These are phyloP conservation scores for Lutjanus campechanus DNA, from an alignment of 2,797 vertebrate genomes.

Conservation along the genomic window DNA sequence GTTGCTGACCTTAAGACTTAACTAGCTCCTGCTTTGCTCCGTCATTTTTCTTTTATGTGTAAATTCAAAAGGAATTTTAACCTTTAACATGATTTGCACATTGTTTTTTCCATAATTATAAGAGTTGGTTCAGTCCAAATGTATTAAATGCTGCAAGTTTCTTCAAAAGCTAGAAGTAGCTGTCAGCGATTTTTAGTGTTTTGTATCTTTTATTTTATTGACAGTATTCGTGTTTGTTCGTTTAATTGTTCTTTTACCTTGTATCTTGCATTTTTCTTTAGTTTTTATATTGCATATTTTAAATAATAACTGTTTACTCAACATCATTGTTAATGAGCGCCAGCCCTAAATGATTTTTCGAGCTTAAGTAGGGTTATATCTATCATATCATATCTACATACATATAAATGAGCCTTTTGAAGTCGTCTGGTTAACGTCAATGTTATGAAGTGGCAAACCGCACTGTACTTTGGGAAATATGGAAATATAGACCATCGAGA, in stretches of 20 bases:
- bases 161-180: background rate
- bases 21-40: background rate
- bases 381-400: too few species aligned
- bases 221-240: too few species aligned
- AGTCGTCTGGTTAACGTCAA: background rate
- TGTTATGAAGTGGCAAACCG: background rate
- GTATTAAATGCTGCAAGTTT: background rate
- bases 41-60: background rate
- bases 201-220: too few species aligned
- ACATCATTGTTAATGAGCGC: too few species aligned
- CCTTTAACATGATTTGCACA: background rate
- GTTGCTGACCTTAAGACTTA: slow-evolving; percentile 13
- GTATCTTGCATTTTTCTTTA: too few species aligned
- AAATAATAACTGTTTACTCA: too few species aligned
- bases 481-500: background rate
- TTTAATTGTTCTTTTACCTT: too few species aligned
- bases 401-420: background rate
- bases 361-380: too few species aligned
- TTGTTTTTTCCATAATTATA: background rate
- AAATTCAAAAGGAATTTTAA: background rate
- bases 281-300: too few species aligned
- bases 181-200: too few species aligned
- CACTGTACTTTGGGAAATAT: background rate
- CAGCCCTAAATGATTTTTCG: too few species aligned
- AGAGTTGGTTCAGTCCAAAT: background rate